Percentiles rank a stretch among this genome's conserved stretches.
Evolutionary conservation across 2,797 vertebrate species (phyloP).

Genomic region (Eulemur rubriventer): DNA sequence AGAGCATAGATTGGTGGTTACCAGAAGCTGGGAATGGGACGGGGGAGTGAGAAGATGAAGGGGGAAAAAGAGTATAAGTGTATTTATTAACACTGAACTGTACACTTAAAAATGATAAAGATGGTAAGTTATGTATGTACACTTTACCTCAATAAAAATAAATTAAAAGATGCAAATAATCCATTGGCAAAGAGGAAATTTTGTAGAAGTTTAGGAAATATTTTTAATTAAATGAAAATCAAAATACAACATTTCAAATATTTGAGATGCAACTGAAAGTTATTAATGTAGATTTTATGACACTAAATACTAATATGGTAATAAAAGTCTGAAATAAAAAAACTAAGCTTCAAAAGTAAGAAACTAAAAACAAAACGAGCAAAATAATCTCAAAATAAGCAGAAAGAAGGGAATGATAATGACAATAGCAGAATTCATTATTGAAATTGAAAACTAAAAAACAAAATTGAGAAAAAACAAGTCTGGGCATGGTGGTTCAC

Average conservation of each 20-base stretch:
- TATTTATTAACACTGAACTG: no score
- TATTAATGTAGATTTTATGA: not conserved
- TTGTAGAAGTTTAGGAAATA: not conserved
- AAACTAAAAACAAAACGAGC: not conserved
- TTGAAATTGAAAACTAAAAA: not conserved
- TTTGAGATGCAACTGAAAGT: not conserved
- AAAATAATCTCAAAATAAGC: not conserved
- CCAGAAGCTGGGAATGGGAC: no score
- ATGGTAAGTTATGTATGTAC: no score
- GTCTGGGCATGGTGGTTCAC: no score
- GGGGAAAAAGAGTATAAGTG: no score
- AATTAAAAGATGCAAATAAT: not conserved
- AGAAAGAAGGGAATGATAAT: not conserved
- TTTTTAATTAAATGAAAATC: not conserved
- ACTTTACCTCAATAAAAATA: no score
- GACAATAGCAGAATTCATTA: not conserved
- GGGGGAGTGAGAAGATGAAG: no score
- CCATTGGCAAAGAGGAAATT: not conserved
- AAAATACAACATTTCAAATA: not conserved
- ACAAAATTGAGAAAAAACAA: not conserved
- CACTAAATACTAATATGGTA: not conserved
- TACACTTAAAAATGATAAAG: no score
- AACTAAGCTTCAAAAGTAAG: not conserved
- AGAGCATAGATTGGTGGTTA: no score
- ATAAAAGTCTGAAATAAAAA: not conserved